These are phyloP conservation scores for Drosophila picticornis DNA, from an alignment of 2,888 invertebrate species.

Conservation along the genomic window DNA sequence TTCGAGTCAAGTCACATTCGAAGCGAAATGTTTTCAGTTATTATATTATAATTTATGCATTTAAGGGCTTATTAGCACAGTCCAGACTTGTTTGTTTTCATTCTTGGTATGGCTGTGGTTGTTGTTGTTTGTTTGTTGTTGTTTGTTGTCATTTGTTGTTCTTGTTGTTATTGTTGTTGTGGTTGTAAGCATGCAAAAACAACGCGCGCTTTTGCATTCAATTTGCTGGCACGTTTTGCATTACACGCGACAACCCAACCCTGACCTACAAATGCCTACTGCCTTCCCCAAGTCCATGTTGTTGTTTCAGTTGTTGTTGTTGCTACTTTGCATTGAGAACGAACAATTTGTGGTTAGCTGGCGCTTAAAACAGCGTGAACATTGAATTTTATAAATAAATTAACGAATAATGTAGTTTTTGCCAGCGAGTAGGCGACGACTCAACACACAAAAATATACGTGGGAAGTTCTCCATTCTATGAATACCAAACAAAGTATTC, in stretches of 20 bases:
- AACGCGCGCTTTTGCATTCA: slow-evolving; percentile 68
- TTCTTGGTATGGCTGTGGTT: slow-evolving; percentile 1
- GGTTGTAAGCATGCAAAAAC: slow-evolving; percentile 47
- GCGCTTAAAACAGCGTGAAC: slow-evolving; percentile 60
- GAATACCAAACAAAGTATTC: not conserved
- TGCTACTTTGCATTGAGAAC: slow-evolving; percentile 59
- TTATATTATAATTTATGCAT: slow-evolving; percentile 58
- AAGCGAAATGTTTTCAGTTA: slow-evolving; percentile 28
- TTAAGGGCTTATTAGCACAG: slow-evolving; percentile 46
- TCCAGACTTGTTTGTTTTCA: slow-evolving; percentile 30
- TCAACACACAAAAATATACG: not conserved
- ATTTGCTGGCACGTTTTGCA: slow-evolving; percentile 77
- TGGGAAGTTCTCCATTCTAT: not conserved
- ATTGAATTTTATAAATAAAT: slow-evolving; percentile 76
- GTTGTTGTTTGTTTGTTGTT: slow-evolving; percentile 30
- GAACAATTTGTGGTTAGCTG: slow-evolving; percentile 56
- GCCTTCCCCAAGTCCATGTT: slow-evolving; percentile 42
- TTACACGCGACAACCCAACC: slow-evolving; percentile 82
- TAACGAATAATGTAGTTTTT: slow-evolving; percentile 50
- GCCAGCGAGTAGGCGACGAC: slow-evolving; percentile 17
- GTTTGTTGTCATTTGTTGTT: not conserved
- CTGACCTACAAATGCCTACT: slow-evolving; percentile 73
- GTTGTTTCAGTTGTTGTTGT: slow-evolving; percentile 33
- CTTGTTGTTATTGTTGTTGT: slow-evolving; percentile 19
- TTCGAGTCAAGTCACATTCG: slow-evolving; percentile 15